A percentile compares a stretch with the other conserved stretches of the same genome.
Evolutionary conservation across 2,888 invertebrate species (phyloP).

Genomic region (Cyrtodaria siliqua): DNA sequence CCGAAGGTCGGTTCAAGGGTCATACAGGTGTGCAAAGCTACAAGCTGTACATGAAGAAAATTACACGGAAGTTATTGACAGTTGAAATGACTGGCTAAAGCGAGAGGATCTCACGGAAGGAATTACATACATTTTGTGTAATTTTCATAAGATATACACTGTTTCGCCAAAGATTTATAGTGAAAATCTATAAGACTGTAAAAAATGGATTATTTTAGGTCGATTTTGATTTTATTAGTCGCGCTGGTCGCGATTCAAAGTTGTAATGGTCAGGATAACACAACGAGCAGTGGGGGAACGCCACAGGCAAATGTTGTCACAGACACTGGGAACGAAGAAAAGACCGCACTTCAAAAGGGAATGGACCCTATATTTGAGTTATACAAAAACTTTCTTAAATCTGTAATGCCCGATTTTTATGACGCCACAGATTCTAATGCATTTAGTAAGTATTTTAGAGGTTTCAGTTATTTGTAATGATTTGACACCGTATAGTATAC

Average conservation of each 20-base stretch:
- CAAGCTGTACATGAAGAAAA: constrained; percentile 6
- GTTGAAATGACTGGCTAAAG: neutral
- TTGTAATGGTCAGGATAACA: constrained; percentile 39
- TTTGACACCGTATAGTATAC: neutral
- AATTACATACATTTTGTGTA: too few relatives aligned
- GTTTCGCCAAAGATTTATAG: neutral
- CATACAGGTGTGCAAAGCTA: constrained; percentile 55
- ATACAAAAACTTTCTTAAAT: constrained; percentile 75
- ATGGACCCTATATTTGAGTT: constrained; percentile 74
- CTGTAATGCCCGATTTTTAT: constrained; percentile 71
- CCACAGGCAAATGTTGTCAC: constrained; percentile 18
- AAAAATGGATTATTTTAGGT: constrained; percentile 11
- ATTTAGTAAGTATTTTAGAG: constrained; percentile 70
- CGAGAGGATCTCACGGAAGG: neutral
- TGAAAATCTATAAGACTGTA: neutral
- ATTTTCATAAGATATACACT: neutral
- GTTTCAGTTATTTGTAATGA: neutral
- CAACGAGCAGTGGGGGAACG: neutral
- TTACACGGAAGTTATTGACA: constrained; percentile 27
- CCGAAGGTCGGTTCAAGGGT: constrained; percentile 48
- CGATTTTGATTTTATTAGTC: constrained; percentile 9
- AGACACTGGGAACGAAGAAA: constrained; percentile 25
- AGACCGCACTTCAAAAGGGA: constrained; percentile 72
- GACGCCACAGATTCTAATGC: constrained; percentile 30
- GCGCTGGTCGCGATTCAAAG: constrained; percentile 36